Base-by-base conservation (phyloP, 2,797 vertebrate genomes). In the Malacoctenus gilli region DNA sequence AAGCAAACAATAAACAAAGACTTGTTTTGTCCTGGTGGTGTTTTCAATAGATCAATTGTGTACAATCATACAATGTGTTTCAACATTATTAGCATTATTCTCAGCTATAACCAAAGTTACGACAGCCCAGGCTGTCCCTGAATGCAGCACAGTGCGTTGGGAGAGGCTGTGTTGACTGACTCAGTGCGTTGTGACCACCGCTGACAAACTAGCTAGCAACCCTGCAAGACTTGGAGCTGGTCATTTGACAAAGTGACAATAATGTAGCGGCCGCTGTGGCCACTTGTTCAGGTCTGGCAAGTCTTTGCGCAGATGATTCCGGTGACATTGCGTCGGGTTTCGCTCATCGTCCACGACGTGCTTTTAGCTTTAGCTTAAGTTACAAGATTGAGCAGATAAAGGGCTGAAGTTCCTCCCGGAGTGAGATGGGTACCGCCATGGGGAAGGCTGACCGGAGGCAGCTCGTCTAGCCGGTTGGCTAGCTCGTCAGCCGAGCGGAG, bases 131-230 rank as follows among this genome's bases (percentile, higher is more conserved):
- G 9, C 2, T 3, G 5, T 28, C 2, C 25, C 2, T 28, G 48
- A 85, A 83, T 0, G 75, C 67, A 55, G 21, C 79, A 37, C 30
- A 6, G 59, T 36, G 13, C 58, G 53, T 63, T 73, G 69, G 75
- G 73, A 80, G 75, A 72, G 77, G 75, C 78, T 60, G 76, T 83
- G 83, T 86, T 86, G 82, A 84, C 60, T 68, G 71, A 63, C 61
- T 68, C 13, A 7, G 44, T 18, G 50, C 55, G 5, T n/a, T 35
- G 14, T 15, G n/a, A 8, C 51, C n/a, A 42, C 19, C 4, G 1
- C 38, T 42, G 47, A 15, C 2, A 8, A 38, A 52, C 53, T 23
- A 30, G 62, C 46, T 62, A 74, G 50, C 68, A 16, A 3, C 14
- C 42, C 8, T 39, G 14, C 40, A 18, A 21, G 20, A 72, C 42